Conservation (phyloP, 1,140 invertebrate species). For the Plectus sambesii region DNA sequence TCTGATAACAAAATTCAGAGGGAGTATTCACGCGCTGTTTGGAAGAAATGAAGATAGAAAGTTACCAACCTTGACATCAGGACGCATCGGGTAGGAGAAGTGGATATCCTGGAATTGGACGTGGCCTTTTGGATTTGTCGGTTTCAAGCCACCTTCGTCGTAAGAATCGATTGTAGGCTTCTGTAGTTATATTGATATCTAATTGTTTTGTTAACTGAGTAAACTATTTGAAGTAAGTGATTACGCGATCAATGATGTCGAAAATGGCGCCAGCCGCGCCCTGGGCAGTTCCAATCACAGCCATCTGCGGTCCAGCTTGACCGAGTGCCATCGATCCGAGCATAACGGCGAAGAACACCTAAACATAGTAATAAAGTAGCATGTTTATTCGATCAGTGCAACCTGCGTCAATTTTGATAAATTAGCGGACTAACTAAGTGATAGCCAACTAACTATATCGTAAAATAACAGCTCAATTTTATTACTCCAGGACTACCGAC, state of each 20-base stretch:
- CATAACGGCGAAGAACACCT: conserved; percentile 37
- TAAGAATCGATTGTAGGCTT: conserved; percentile 45
- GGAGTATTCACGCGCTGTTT: no score
- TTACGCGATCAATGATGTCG: conserved; percentile 34
- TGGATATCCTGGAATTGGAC: conserved; percentile 46
- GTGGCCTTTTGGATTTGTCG: conserved; percentile 36
- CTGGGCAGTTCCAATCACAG: conserved; percentile 35
- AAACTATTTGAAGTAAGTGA: no score
- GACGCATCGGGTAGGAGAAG: conserved; percentile 48
- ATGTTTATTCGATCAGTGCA: no score
- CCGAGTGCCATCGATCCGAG: conserved; percentile 34
- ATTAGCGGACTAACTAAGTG: no score
- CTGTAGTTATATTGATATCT: conserved; percentile 21
- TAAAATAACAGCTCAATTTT: no score
- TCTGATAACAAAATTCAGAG: no score
- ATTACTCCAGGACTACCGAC: no score
- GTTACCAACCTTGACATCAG: conserved; percentile 38
- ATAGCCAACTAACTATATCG: no score
- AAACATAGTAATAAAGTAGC: no score
- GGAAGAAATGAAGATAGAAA: no score
- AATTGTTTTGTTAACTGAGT: no score
- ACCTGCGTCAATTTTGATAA: no score
- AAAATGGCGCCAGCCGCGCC: conserved; percentile 32
- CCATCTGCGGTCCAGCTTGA: conserved; percentile 32
- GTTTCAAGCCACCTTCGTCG: conserved; percentile 27